Evolutionary conservation across 2,888 invertebrate species (phyloP).

Genomic region (Plagiodera versicolora): DNA sequence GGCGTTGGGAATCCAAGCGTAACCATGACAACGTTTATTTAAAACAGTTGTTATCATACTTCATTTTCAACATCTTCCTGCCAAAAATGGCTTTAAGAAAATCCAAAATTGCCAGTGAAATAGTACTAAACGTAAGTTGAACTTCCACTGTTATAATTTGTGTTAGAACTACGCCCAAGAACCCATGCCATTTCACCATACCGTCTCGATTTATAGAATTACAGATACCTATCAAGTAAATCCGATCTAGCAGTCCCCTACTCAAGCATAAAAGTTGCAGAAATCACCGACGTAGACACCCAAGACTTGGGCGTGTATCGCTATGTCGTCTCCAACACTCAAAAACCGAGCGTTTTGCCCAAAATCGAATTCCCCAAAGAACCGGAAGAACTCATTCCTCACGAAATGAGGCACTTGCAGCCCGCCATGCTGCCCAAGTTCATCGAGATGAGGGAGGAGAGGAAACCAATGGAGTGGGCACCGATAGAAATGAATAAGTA

Average conservation of each 20-base stretch:
- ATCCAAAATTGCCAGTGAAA: constrained; percentile 38
- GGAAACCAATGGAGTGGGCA: constrained; percentile 2
- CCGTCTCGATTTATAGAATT: constrained; percentile 29
- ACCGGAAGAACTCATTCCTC: constrained; percentile 12
- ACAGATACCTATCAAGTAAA: constrained; percentile 26
- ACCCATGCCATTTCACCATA: no score
- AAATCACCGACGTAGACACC: constrained; percentile 9
- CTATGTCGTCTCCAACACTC: constrained; percentile 23
- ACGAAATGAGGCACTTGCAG: constrained; percentile 30
- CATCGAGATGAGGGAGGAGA: constrained; percentile 5
- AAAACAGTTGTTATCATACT: constrained; percentile 22
- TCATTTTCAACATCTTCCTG: constrained; percentile 19
- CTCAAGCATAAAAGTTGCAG: constrained; percentile 13
- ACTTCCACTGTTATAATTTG: constrained; percentile 16
- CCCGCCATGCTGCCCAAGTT: constrained; percentile 28
- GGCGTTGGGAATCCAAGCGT: constrained; percentile 14
- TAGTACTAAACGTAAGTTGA: constrained; percentile 34
- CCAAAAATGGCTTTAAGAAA: constrained; percentile 37
- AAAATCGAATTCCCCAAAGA: constrained; percentile 21
- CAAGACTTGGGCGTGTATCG: constrained; percentile 10
- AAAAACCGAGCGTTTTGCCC: constrained; percentile 22
- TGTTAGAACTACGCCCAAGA: no score
- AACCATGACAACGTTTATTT: constrained; percentile 28
- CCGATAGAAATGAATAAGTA: constrained; percentile 1
- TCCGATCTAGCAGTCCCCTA: constrained; percentile 14